Base-by-base conservation (phyloP, 92 coral and sea anemone genomes). In the Desmophyllum pertusum region DNA sequence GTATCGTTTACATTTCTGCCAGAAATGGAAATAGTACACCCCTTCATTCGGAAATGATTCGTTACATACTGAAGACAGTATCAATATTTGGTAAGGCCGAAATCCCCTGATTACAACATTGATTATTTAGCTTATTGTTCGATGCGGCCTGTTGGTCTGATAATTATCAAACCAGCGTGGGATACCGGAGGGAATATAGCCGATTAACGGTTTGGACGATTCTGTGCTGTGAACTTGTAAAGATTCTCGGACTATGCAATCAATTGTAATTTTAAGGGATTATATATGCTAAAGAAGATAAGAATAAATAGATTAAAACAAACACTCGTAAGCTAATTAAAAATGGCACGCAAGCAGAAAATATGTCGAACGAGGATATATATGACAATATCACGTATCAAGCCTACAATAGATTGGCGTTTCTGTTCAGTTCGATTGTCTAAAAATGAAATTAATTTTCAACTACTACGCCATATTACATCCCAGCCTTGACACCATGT, bases 41-140 rank as follows among this genome's bases (percentile, higher is more conserved):
- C 8, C 64, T 66, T 21, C 38, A 55, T 66, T 80, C 84, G 84
- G 76, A 80, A 80, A 35, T 10, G 51, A 48, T 80, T 50, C 33
- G 61, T 66, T 66, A 23, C 75, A 23, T 15, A 33, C 36, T 18
- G 23, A 30, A 13, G 15, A 68, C 23, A 80, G 42, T 46, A 70
- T 64, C 41, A 78, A 78, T 78, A 45, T 78, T 78, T 77, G 72
- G 51, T 41, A 62, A 50, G 51, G 10, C 10, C 21, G 50, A 69
- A 46, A 33, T 43, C 43, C 21, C 17, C 45, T 27, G 59, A 78
- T 41, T 40, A 79, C 59, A 48, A 79, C 17, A 66, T 13, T 66
- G 75, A 27, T 33, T 27, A 57, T 29, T 23, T 10, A 6, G 43
- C 51, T 23, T 36, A 31, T 8, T 23, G 74, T 1, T 8, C 37